Percentiles rank a stretch among this genome's conserved stretches.
These are phyloP conservation scores for Neuroterus valhalla DNA, from an alignment of 1,140 invertebrate species.

Conservation along the genomic window DNA sequence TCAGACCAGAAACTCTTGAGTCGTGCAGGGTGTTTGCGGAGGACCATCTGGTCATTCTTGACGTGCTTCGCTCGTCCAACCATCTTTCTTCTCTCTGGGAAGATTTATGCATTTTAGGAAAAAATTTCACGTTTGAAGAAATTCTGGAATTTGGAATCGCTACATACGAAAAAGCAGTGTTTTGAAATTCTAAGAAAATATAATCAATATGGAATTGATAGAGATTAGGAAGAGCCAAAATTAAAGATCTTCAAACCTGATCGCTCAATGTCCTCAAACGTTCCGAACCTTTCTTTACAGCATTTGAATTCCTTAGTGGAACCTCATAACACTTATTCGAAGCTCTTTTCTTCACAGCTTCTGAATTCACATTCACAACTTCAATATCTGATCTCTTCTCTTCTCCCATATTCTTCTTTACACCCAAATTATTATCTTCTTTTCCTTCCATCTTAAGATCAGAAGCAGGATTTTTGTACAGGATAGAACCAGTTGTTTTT, in stretches of 20 bases:
- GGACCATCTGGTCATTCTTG: not conserved
- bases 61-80: not conserved
- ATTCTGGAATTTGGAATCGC: too few relatives aligned
- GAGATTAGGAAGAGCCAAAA: too few relatives aligned
- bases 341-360: not conserved
- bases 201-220: too few relatives aligned
- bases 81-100: not conserved
- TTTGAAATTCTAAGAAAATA: too few relatives aligned
- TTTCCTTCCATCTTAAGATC: not conserved
- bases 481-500: slow-evolving; percentile 9
- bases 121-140: too few relatives aligned
- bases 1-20: not conserved
- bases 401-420: not conserved
- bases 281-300: not conserved
- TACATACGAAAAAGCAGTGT: too few relatives aligned
- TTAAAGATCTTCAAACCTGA: not conserved
- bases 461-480: not conserved
- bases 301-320: not conserved
- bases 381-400: not conserved
- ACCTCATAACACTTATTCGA: not conserved
- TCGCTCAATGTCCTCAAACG: not conserved
- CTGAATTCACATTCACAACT: not conserved
- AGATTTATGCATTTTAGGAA: not conserved
- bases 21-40: not conserved
- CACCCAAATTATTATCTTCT: not conserved